phyloP scores from a whole-genome alignment of 2,113 vertebrate species.

The Bufo gargarizans region DNA sequence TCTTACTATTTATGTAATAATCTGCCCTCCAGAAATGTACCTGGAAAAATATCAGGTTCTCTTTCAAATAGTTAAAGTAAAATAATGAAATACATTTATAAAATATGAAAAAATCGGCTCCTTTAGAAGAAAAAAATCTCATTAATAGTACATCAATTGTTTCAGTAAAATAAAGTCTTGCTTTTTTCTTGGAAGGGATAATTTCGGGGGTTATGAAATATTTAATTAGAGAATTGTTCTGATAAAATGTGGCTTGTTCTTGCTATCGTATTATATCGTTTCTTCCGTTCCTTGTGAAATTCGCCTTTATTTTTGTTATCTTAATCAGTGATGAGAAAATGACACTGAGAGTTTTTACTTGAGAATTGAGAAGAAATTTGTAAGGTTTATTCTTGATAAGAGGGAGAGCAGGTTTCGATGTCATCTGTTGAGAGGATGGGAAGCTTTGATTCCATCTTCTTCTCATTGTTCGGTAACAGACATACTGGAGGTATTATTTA shows the following conservation, averaged over 20 bases:
- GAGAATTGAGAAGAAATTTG: slow-evolving; percentile 5
- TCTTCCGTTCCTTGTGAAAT: neutral
- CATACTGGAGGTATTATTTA: slow-evolving; percentile 38
- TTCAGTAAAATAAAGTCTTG: neutral
- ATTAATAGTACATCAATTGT: neutral
- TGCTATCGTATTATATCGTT: neutral
- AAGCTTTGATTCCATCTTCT: slow-evolving; percentile 31
- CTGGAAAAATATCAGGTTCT: too few relatives aligned
- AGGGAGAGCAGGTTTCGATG: slow-evolving; percentile 13
- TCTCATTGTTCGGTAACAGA: slow-evolving; percentile 36
- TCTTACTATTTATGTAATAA: too few relatives aligned
- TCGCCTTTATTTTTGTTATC: neutral
- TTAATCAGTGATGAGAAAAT: slow-evolving; percentile 20
- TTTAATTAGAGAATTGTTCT: slow-evolving; percentile 25
- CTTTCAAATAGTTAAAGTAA: too few relatives aligned
- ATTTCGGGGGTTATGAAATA: slow-evolving; percentile 9
- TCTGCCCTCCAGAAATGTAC: too few relatives aligned
- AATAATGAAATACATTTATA: neutral
- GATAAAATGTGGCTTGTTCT: neutral
- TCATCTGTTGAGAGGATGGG: slow-evolving; percentile 23
- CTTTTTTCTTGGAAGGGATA: slow-evolving; percentile 2
- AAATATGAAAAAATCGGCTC: neutral
- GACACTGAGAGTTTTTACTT: neutral
- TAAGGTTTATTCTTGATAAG: slow-evolving; percentile 38
- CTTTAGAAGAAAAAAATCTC: neutral